A percentile compares a stretch with the other conserved stretches of the same genome.
Conservation (phyloP, 2,113 vertebrate species). For the Nesoenas mayeri region DNA sequence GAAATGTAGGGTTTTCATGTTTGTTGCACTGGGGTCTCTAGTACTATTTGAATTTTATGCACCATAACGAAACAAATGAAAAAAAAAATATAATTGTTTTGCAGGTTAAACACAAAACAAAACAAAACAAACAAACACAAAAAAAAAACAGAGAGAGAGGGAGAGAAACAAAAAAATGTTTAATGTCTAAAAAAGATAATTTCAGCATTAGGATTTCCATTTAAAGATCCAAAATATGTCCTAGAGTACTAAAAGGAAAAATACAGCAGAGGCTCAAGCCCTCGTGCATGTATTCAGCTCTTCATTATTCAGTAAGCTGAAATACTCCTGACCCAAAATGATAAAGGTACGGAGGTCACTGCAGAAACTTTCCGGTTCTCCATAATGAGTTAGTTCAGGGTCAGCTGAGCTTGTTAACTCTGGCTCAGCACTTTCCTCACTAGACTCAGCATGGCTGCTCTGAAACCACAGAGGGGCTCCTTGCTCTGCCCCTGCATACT, state of each 20-base stretch:
- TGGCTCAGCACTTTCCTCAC: background rate
- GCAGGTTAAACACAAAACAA: background rate
- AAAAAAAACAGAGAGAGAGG: background rate
- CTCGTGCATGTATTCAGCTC: background rate
- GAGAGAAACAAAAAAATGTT: background rate
- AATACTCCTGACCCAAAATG: background rate
- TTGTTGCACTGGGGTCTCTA: background rate
- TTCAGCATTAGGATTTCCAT: background rate
- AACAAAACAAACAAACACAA: too few species aligned
- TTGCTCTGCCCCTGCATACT: background rate
- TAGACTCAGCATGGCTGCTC: background rate
- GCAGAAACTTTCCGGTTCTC: background rate
- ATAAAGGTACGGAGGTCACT: background rate
- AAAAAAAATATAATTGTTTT: background rate
- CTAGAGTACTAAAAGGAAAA: background rate
- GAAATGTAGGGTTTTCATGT: background rate
- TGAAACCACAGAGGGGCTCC: background rate
- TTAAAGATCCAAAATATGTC: background rate
- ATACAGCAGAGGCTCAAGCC: background rate
- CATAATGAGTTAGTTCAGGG: constrained; percentile 31
- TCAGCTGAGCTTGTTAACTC: constrained; percentile 45
- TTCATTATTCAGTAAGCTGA: constrained; percentile 3
- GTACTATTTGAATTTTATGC: background rate
- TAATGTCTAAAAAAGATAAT: background rate
- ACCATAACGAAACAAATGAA: background rate